Evolutionary conservation across 2,113 vertebrate genomes (phyloP).

Genomic region (Phalacrocorax carbo): DNA sequence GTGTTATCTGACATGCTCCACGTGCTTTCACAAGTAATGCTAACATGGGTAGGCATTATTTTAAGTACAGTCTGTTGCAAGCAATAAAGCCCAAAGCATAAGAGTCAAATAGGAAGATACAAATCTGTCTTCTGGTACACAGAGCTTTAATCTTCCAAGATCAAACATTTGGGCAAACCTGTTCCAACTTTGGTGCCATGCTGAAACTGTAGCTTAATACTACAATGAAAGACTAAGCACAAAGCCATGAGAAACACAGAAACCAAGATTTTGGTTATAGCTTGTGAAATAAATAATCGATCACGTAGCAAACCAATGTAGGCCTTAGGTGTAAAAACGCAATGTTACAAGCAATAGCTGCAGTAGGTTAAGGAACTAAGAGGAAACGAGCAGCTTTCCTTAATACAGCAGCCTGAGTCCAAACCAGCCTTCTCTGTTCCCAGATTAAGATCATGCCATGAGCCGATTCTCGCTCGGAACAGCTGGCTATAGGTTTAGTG

Average conservation of each 20-base stretch:
- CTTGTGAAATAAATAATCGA: background rate
- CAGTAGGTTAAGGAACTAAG: background rate
- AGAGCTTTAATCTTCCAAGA: background rate
- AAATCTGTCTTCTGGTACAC: background rate
- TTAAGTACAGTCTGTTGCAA: background rate
- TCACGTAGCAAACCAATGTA: accelerated
- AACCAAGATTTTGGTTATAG: background rate
- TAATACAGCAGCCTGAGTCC: background rate
- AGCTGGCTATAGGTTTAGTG: too few relatives aligned
- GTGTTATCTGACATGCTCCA: background rate
- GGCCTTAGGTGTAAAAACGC: background rate
- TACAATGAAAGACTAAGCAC: background rate
- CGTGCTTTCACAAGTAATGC: background rate
- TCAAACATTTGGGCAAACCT: background rate
- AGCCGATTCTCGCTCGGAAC: accelerated
- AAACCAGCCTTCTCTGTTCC: background rate
- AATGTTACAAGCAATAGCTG: background rate
- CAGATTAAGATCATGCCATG: accelerated
- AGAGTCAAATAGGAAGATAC: background rate
- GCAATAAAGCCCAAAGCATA: background rate
- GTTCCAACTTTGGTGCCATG: background rate
- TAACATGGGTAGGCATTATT: background rate
- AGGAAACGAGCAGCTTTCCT: background rate
- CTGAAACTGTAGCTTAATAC: background rate
- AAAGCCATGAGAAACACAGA: background rate